phyloP scores from a whole-genome alignment of 2,888 invertebrate species.

The Drepana falcataria region DNA sequence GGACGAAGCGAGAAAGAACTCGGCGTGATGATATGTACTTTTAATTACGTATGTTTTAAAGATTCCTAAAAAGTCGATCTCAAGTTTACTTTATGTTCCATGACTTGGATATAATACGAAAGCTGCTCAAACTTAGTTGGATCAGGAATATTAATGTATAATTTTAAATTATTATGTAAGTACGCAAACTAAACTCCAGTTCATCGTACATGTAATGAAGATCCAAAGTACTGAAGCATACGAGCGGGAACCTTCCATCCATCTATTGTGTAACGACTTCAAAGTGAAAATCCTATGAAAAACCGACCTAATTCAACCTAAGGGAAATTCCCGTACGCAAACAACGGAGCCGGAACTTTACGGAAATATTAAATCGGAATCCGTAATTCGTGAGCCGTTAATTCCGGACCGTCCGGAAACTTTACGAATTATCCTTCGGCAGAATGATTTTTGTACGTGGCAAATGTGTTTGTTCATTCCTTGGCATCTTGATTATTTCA shows the following conservation, averaged over 20 bases:
- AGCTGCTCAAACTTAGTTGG: no score
- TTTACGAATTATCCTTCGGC: conserved; percentile 1
- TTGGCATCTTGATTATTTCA: conserved; percentile 2
- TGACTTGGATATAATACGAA: no score
- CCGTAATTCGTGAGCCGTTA: conserved; percentile 24
- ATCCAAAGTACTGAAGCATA: not conserved
- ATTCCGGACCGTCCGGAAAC: conserved; percentile 11
- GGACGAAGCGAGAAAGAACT: no score
- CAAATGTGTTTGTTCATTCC: conserved; percentile 17
- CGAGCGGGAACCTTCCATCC: not conserved
- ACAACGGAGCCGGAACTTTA: conserved; percentile 8
- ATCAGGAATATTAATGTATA: no score
- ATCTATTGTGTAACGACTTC: not conserved
- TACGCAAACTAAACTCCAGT: not conserved
- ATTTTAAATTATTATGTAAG: not conserved
- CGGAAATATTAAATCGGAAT: conserved; percentile 26
- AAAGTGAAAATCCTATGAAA: conserved; percentile 1
- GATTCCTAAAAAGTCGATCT: no score
- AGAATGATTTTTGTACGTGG: conserved; percentile 15
- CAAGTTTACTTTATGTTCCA: no score
- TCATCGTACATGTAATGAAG: not conserved
- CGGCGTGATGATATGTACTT: no score
- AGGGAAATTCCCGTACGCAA: conserved; percentile 2
- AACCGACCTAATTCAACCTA: conserved; percentile 1
- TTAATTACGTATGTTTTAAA: no score